phyloP scores from a whole-genome alignment of 2,797 vertebrate species.

The Scolopax rusticola region DNA sequence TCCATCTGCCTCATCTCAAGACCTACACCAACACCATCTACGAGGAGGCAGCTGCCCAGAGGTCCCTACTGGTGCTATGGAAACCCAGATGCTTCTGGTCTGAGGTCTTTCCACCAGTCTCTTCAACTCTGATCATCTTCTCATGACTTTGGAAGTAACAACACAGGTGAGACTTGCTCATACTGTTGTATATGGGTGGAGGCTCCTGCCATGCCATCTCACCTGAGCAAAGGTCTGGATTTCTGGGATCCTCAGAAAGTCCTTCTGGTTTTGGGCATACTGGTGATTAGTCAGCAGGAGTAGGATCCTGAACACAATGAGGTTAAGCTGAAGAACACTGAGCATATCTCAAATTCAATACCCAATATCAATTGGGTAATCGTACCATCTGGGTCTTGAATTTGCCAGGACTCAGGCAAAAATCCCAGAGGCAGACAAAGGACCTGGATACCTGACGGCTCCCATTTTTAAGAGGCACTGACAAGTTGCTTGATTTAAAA shows the following conservation, averaged over 20 bases:
- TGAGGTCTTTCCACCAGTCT: not conserved
- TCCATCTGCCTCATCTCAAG: not conserved
- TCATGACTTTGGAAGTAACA: not conserved
- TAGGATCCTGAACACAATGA: accelerated
- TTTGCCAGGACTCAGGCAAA: not conserved
- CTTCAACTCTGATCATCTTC: not conserved
- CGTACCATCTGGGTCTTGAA: not conserved
- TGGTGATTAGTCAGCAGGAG: accelerated
- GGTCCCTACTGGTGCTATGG: accelerated
- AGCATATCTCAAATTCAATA: not conserved
- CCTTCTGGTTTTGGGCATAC: not conserved
- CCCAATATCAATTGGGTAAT: not conserved
- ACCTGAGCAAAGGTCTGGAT: too few relatives aligned
- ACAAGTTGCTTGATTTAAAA: not conserved
- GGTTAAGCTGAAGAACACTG: not conserved
- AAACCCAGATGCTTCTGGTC: not conserved
- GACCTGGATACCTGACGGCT: not conserved
- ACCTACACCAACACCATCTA: not conserved
- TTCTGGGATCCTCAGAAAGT: not conserved
- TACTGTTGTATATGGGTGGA: accelerated
- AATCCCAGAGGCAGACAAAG: not conserved
- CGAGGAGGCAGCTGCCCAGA: not conserved
- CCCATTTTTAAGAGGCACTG: not conserved
- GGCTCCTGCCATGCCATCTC: accelerated
- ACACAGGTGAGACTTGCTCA: not conserved